These are phyloP conservation scores for Stichodactyla mertensii DNA, from an alignment of 64 coral and sea anemone genomes.

Conservation along the genomic window DNA sequence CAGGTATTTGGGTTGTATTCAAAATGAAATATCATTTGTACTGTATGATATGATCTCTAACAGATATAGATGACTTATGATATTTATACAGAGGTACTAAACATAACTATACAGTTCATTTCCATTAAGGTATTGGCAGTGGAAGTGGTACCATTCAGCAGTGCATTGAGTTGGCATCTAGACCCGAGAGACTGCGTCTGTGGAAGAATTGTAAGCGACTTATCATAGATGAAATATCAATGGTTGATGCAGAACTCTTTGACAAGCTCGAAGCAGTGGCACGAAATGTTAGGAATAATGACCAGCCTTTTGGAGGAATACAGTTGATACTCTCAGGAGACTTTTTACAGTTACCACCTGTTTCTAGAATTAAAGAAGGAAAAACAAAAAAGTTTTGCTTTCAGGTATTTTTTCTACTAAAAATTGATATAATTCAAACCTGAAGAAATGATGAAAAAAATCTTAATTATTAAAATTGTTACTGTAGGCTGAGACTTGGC, in stretches of 20 bases:
- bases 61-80: no score
- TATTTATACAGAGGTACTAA: no score
- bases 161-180: constrained; percentile 62
- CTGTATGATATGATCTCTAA: no score
- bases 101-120: neutral
- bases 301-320: constrained; percentile 87
- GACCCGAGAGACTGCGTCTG: constrained; percentile 36
- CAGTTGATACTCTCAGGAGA: constrained; percentile 82
- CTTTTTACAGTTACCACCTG: constrained; percentile 84
- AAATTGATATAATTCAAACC: neutral
- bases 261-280: constrained; percentile 87
- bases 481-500: constrained; percentile 68
- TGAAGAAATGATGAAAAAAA: neutral
- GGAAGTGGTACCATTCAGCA: constrained; percentile 43
- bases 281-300: constrained; percentile 49
- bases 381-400: constrained; percentile 82
- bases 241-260: constrained; percentile 78
- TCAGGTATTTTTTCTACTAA: constrained; percentile 32
- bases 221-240: constrained; percentile 95
- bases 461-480: neutral
- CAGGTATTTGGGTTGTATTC: constrained; percentile 33
- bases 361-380: constrained; percentile 39
- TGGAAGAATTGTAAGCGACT: constrained; percentile 74
- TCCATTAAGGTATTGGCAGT: constrained; percentile 71
- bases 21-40: neutral